phyloP scores from a whole-genome alignment of 2,888 invertebrate species.

The Harpagoxenus sublaevis region DNA sequence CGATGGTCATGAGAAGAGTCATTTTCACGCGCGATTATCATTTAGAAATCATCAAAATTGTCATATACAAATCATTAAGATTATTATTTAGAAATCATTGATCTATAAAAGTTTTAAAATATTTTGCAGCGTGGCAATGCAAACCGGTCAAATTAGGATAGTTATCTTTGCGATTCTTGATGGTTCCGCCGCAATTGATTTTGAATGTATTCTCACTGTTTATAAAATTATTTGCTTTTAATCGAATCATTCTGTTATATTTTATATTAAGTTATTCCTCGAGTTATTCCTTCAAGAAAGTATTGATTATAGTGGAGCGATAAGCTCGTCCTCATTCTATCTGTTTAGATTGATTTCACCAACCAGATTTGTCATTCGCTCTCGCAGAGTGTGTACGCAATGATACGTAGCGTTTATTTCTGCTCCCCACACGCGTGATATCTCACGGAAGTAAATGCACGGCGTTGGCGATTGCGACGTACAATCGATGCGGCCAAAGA shows the following conservation, averaged over 20 bases:
- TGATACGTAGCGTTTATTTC: constrained; percentile 32
- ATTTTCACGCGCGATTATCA: constrained; percentile 4
- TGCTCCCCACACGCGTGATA: constrained; percentile 17
- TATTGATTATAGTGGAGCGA: constrained; percentile 9
- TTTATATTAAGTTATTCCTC: neutral
- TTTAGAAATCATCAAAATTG: neutral
- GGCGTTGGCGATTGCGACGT: constrained; percentile 19
- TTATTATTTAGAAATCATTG: constrained; percentile 5
- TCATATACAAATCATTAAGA: neutral
- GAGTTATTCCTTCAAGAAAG: neutral
- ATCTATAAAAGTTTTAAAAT: neutral
- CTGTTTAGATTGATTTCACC: constrained; percentile 1
- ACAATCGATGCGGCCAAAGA: neutral
- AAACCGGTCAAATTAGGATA: neutral
- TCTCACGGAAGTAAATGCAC: constrained; percentile 24
- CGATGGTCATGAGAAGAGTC: neutral
- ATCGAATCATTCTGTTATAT: neutral
- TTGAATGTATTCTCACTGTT: neutral
- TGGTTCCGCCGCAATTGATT: neutral
- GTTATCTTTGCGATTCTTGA: neutral
- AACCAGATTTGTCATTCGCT: constrained; percentile 2
- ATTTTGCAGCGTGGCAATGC: neutral
- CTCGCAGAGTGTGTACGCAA: constrained; percentile 10
- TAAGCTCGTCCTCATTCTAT: constrained; percentile 1
- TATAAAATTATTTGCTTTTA: neutral